A percentile compares a stretch with the other conserved stretches of the same genome.
These are phyloP conservation scores for Sitodiplosis mosellana DNA, from an alignment of 1,140 invertebrate species.

Conservation along the genomic window DNA sequence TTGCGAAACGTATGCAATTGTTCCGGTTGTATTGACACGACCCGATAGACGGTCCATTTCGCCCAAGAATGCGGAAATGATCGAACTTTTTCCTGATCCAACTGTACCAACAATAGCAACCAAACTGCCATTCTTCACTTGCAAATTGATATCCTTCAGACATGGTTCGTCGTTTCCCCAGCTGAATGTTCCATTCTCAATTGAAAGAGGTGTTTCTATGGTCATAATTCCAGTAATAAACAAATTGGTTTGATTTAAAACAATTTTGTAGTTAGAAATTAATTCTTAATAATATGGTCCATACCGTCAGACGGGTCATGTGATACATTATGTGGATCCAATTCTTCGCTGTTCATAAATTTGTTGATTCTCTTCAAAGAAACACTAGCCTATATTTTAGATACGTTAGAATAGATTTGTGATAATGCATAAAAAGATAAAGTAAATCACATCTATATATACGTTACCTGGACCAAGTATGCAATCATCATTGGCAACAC, in stretches of 20 bases:
- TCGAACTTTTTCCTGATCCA: constrained; percentile 77
- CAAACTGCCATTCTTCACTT: constrained; percentile 42
- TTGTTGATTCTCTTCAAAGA: constrained; percentile 72
- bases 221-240: constrained; percentile 6
- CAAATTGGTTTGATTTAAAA: neutral
- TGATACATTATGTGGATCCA: constrained; percentile 53
- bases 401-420: neutral
- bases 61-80: constrained; percentile 68
- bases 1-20: constrained; percentile 75
- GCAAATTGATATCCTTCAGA: constrained; percentile 54
- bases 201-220: constrained; percentile 46
- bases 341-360: constrained; percentile 75
- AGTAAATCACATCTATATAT: too few species aligned
- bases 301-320: constrained; percentile 58
- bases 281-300: constrained; percentile 13
- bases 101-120: constrained; percentile 78
- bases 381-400: constrained; percentile 44
- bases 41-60: constrained; percentile 77
- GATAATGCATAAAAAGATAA: too few species aligned
- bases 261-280: neutral
- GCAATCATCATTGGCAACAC: constrained; percentile 50
- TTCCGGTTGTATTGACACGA: constrained; percentile 61
- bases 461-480: constrained; percentile 44
- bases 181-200: constrained; percentile 58
- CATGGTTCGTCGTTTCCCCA: constrained; percentile 47